These are phyloP conservation scores for Cyphomyrmex costatus DNA, from an alignment of 1,140 invertebrate genomes.

Conservation along the genomic window DNA sequence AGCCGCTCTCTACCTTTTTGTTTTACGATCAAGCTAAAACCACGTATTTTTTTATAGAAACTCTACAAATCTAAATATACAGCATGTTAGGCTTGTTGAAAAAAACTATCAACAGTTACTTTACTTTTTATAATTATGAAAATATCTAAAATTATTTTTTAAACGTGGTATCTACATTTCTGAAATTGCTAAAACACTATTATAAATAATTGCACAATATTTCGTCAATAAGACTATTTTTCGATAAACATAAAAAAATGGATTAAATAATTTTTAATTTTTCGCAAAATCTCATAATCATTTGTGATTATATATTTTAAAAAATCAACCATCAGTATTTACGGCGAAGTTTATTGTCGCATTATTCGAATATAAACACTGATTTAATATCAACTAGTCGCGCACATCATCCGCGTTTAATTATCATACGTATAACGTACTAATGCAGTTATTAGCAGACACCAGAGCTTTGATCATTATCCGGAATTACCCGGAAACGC, in stretches of 20 bases:
- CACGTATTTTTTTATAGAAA: constrained; percentile 16
- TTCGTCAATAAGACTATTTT: not conserved
- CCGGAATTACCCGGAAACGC: constrained; percentile 40
- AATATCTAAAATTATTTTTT: not conserved
- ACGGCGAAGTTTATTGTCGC: not conserved
- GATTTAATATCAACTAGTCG: constrained; percentile 25
- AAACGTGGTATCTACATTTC: no score
- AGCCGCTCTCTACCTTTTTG: not conserved
- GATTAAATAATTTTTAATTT: constrained; percentile 7
- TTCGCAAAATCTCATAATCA: not conserved
- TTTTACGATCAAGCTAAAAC: not conserved
- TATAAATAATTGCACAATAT: not conserved
- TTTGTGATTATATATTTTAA: not conserved
- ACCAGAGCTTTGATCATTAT: constrained; percentile 57
- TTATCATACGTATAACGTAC: constrained; percentile 47
- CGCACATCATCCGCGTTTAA: constrained; percentile 41
- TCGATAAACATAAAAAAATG: not conserved
- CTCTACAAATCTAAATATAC: not conserved
- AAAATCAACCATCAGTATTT: not conserved
- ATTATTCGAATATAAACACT: not conserved
- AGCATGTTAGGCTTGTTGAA: not conserved
- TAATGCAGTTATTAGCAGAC: constrained; percentile 54
- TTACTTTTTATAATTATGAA: not conserved
- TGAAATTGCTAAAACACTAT: no score
- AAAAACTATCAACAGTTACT: not conserved